A percentile compares a stretch with the other conserved stretches of the same genome.
These are phyloP conservation scores for Origma solitaria DNA, from an alignment of 2,113 vertebrate species.

Conservation along the genomic window DNA sequence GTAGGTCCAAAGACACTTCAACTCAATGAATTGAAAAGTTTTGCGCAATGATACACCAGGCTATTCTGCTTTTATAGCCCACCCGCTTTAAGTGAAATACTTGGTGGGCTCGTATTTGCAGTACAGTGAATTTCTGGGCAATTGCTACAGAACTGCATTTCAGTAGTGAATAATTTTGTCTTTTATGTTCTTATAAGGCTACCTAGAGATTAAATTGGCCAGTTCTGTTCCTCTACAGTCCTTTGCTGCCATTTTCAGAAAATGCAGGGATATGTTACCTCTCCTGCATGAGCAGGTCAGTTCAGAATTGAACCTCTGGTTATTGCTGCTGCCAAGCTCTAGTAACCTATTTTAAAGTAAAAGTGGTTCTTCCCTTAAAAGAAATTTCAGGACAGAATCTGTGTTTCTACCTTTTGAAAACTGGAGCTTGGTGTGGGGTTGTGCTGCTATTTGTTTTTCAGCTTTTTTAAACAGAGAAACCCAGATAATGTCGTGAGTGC, in stretches of 20 bases:
- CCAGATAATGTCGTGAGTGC: not conserved
- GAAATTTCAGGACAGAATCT: slow-evolving; percentile 10
- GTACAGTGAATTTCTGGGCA: not conserved
- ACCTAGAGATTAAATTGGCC: not conserved
- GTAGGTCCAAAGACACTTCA: not conserved
- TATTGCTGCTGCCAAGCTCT: not conserved
- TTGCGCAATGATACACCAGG: not conserved
- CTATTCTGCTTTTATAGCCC: not conserved
- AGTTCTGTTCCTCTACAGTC: not conserved
- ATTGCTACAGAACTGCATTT: not conserved
- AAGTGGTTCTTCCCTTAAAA: not conserved
- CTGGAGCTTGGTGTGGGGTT: not conserved
- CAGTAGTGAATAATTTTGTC: not conserved
- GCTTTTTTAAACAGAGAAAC: not conserved
- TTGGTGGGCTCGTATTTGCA: not conserved
- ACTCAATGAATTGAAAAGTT: not conserved
- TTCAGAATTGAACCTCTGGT: not conserved
- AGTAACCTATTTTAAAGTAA: not conserved
- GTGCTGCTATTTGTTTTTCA: not conserved
- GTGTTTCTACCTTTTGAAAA: slow-evolving; percentile 30
- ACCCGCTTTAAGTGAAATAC: not conserved
- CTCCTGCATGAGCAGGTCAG: not conserved
- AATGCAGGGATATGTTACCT: not conserved
- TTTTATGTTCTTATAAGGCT: not conserved
- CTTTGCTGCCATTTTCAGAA: not conserved